Evolutionary conservation across 2,113 vertebrate species (phyloP), one percentile per base, ranked within the genome.

Genomic region (Benitochromis conjunctus): DNA sequence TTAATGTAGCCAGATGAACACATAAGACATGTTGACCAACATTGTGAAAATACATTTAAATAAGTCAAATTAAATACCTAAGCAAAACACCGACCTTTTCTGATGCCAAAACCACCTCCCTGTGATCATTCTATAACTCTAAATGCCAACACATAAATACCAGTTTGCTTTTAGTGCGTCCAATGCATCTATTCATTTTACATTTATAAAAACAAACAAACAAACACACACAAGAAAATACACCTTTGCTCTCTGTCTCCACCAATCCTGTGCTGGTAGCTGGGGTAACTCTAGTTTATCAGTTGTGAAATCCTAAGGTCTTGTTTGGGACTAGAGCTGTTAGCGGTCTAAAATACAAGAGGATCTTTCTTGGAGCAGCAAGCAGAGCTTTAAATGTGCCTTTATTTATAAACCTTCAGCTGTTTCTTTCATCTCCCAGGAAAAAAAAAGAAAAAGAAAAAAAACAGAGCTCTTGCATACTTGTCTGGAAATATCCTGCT

Each of bases 341-440:
- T 76, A 66, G 86, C 78, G 56, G 92, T 93, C 92, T 82, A 89
- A 95, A 94, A 94, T 93, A 95, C 93, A 87, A 91, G 92, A 91
- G 90, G 93, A 91, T 95, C 91, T 93, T 94, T 95, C 94, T 93
- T 91, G 89, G 87, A 91, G 90, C 89, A 89, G 91, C 36, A 88
- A 91, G 85, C 76, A 36, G 89, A 48, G 95, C 93, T 96, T 95
- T 95, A 96, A 96, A 96, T 94, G 94, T 85, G 87, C 80, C 88
- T 93, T 93, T 96, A 97, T 97, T 97, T 97, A 96, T 96, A 97
- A 92, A 94, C 94, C 95, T 86, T 95, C 96, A 97, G 96, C 96
- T 97, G 96, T 96, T 95, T 96, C 94, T 96, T 95, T 95, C 95
- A 95, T 94, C 91, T 94, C 88, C 86, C 89, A 93, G 90, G 91